These are phyloP conservation scores for Gari tellinella DNA, from an alignment of 2,888 invertebrate species.

Conservation along the genomic window DNA sequence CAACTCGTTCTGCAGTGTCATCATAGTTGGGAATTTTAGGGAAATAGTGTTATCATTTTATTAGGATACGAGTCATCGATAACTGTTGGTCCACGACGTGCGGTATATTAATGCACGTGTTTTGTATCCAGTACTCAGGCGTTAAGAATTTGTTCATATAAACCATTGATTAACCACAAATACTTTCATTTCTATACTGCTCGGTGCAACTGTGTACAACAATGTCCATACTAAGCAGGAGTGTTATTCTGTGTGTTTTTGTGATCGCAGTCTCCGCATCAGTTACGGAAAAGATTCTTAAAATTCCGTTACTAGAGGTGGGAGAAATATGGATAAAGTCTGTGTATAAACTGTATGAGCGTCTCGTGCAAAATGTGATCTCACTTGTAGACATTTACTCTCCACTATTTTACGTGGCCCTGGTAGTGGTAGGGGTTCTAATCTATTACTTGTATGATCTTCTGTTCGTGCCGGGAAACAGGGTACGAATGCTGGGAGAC, in stretches of 20 bases:
- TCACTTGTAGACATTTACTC: constrained; percentile 60
- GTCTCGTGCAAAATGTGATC: constrained; percentile 42
- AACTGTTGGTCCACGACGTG: too few relatives aligned
- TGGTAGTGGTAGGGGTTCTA: constrained; percentile 36
- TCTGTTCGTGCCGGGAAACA: constrained; percentile 75
- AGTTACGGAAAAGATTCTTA: constrained; percentile 66
- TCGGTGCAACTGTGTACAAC: too few relatives aligned
- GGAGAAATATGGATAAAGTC: constrained; percentile 72
- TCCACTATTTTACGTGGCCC: constrained; percentile 61
- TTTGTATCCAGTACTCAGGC: too few relatives aligned
- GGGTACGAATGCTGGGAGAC: constrained; percentile 77
- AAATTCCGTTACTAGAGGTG: constrained; percentile 70
- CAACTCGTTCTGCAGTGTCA: too few relatives aligned
- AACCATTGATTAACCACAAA: too few relatives aligned
- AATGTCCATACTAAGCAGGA: constrained; percentile 9
- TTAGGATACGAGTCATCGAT: too few relatives aligned
- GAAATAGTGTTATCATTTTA: too few relatives aligned
- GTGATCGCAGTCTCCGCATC: constrained; percentile 58
- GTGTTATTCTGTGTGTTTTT: constrained; percentile 32
- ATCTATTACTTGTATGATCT: constrained; percentile 67
- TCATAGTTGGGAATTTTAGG: too few relatives aligned
- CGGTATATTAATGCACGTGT: too few relatives aligned
- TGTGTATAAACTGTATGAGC: constrained; percentile 42
- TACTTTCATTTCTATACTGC: too few relatives aligned
- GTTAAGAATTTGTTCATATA: too few relatives aligned